Percentiles rank a stretch among this genome's conserved stretches.
Conservation (phyloP, 2,888 invertebrate species). For the Caenorhabditis sinica region DNA sequence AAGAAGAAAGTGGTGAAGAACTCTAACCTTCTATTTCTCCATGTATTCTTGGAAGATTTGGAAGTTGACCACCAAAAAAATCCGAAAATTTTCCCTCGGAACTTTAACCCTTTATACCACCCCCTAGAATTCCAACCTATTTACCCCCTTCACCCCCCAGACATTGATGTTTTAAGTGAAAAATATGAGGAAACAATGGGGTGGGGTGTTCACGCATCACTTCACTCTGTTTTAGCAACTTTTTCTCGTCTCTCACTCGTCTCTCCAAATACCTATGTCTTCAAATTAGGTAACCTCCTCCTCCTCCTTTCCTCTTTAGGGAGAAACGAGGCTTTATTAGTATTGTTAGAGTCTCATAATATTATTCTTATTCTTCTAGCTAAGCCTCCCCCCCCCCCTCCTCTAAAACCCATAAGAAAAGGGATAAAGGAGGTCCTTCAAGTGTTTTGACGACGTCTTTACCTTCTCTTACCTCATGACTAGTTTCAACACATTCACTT, state of each 20-base stretch:
- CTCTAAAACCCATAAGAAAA: too few species aligned
- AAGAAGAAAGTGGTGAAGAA: too few species aligned
- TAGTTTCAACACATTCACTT: too few species aligned
- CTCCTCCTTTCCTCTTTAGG: neutral
- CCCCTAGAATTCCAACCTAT: neutral
- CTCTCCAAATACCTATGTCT: too few species aligned
- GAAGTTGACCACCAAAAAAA: neutral
- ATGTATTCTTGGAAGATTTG: neutral
- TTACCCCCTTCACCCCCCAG: neutral
- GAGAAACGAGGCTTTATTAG: slow-evolving; percentile 25
- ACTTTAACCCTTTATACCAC: neutral
- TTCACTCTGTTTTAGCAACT: slow-evolving; percentile 8
- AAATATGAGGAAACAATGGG: slow-evolving; percentile 34
- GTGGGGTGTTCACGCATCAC: slow-evolving; percentile 29
- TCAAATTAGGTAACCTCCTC: slow-evolving; percentile 20
- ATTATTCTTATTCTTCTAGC: neutral
- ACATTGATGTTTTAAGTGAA: slow-evolving; percentile 35
- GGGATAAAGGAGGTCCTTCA: neutral
- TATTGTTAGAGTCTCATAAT: slow-evolving; percentile 24
- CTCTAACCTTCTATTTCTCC: slow-evolving; percentile 30
- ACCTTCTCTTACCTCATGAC: neutral
- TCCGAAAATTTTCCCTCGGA: neutral
- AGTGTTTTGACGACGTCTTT: slow-evolving; percentile 18
- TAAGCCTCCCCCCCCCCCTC: too few species aligned
- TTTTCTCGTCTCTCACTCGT: slow-evolving; percentile 2